Evolutionary conservation across 2,797 vertebrate species (phyloP), one percentile per base, ranked within the genome.

Genomic region (Ibycter americanus): DNA sequence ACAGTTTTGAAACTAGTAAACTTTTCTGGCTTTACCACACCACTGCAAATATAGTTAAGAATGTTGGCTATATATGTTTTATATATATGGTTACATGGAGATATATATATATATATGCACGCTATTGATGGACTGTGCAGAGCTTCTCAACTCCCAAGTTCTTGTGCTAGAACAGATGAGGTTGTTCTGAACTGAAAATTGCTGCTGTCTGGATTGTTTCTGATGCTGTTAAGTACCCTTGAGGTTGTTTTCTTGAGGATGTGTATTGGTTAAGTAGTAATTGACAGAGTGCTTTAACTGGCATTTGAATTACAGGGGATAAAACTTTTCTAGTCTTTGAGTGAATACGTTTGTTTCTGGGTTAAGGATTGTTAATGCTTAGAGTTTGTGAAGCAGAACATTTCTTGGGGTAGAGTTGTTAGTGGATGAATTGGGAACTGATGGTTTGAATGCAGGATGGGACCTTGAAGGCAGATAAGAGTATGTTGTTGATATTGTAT

Each of bases 71-170:
- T 81, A 3, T 55, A 4, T 71, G 20, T 49, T 78, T 65, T 59
- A 1, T 67, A 6, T n/a, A 8, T 51, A 14, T 23, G 58, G 22
- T 51, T 81, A 15, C 15, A 38, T 65, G 38, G 11, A 40, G 11
- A 40, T 40, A 9, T 40, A 16, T 4, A 15, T 34, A 1, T 72
- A 3, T 59, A 2, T 44, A 3, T 27, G 12, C 3, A 5, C n/a
- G n/a, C 62, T 89, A 36, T 22, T 90, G 83, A 23, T 68, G 51
- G 31, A 11, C 31, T 44, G 0, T 42, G 49, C 13, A 63, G 63
- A 73, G 67, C 51, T 84, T 49, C 52, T 85, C 19, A 55, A 1
- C 25, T 79, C 22, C 20, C 47, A 76, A 6, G 12, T 73, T 80
- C 47, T 74, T 71, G 36, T 78, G 15, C 72, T 92, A 21, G 65